Percentiles rank a stretch among this genome's conserved stretches.
phyloP scores from a whole-genome alignment of 2,113 vertebrate genomes.

The Dascyllus trimaculatus region DNA sequence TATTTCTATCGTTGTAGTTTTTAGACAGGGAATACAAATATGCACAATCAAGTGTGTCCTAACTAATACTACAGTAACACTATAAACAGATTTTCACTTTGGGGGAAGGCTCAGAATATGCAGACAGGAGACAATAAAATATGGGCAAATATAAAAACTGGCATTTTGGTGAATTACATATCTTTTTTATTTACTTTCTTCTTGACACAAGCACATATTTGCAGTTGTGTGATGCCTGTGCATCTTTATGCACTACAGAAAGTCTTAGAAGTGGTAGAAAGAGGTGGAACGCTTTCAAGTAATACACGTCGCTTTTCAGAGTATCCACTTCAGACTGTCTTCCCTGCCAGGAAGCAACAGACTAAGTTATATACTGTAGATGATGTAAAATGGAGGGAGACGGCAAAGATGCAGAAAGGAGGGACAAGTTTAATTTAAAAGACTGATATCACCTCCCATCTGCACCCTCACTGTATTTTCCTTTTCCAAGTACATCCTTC shows the following conservation, averaged over 20 bases:
- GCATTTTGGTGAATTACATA: too few species aligned
- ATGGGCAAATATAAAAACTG: too few species aligned
- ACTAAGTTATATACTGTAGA: constrained; percentile 31
- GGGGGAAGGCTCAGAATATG: too few species aligned
- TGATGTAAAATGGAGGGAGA: constrained; percentile 23
- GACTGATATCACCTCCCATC: constrained; percentile 48
- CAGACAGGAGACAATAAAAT: too few species aligned
- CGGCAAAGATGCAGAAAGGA: constrained; percentile 31
- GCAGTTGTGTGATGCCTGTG: neutral
- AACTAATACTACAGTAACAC: too few species aligned
- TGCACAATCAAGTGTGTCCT: too few species aligned
- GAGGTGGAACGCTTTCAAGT: neutral
- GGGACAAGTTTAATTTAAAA: constrained; percentile 54
- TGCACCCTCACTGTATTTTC: constrained; percentile 21
- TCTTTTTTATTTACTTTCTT: neutral
- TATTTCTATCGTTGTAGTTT: too few species aligned
- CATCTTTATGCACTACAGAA: neutral
- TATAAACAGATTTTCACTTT: too few species aligned
- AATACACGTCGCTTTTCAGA: neutral
- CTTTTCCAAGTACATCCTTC: constrained; percentile 40
- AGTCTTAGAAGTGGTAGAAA: neutral
- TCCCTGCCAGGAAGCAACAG: constrained; percentile 28
- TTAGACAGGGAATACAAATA: too few species aligned
- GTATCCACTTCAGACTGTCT: neutral
- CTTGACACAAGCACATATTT: neutral